Conservation (phyloP, 2,113 vertebrate species). For the Menidia beryllina region DNA sequence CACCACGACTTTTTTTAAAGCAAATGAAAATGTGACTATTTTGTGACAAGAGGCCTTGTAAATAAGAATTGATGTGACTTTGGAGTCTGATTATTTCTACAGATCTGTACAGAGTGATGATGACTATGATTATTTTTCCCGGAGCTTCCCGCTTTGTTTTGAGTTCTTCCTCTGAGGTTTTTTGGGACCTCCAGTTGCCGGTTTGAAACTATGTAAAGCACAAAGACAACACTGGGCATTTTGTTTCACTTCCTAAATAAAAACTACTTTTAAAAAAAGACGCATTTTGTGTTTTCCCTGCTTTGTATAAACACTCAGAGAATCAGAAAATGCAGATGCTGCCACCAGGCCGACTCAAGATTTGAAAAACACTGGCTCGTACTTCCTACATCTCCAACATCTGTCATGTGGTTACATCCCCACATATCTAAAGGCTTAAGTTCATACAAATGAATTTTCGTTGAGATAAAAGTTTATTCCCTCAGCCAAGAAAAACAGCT, state of each 20-base stretch:
- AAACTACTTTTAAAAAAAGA: constrained; percentile 71
- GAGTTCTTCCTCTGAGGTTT: constrained; percentile 67
- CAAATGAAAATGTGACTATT: constrained; percentile 60
- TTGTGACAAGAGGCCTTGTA: constrained; percentile 82
- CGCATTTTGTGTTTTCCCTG: neutral
- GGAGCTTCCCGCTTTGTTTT: constrained; percentile 74
- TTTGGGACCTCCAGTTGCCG: constrained; percentile 72
- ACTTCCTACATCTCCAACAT: neutral
- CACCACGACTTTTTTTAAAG: constrained; percentile 56
- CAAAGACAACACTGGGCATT: constrained; percentile 86
- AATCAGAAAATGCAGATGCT: neutral
- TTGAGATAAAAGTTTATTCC: neutral
- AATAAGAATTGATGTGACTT: constrained; percentile 78
- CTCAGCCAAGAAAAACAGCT: neutral
- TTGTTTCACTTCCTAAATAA: constrained; percentile 87
- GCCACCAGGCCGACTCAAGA: neutral
- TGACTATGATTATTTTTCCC: constrained; percentile 67
- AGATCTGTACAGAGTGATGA: constrained; percentile 78
- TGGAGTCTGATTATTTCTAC: constrained; percentile 83
- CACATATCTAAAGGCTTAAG: neutral
- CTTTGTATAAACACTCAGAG: neutral
- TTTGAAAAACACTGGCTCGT: neutral
- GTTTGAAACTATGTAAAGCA: constrained; percentile 87
- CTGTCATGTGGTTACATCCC: neutral
- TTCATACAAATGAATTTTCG: neutral